These are phyloP conservation scores for Calvadosia cruxmelitensis DNA, from an alignment of 30 jellyfish, hydroid and myxozoan species.

Conservation along the genomic window DNA sequence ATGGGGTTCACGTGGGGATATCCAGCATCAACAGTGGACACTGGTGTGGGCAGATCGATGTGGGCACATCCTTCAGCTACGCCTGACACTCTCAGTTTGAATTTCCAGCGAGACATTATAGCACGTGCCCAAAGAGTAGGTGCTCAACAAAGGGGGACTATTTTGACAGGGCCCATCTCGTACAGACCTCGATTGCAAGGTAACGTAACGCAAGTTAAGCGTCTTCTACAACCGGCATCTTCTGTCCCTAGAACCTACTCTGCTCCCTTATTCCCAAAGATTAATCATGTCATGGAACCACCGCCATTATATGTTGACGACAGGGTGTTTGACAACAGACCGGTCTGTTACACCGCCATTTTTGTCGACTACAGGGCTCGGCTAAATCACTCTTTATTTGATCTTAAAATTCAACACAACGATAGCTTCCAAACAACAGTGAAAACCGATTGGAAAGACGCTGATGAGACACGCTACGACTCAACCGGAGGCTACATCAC, in stretches of 20 bases:
- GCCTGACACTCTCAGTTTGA: constrained; percentile 10
- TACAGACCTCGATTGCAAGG: constrained; percentile 8
- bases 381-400: constrained; percentile 53
- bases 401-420: constrained; percentile 22
- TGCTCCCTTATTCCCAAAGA: constrained; percentile 7
- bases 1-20: no score
- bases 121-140: neutral
- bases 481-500: constrained; percentile 58
- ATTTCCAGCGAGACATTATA: neutral
- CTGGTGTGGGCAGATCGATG: no score
- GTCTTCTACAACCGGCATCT: neutral
- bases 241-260: neutral
- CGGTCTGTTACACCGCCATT: constrained; percentile 80
- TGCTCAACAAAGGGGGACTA: neutral
- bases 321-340: neutral
- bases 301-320: neutral
- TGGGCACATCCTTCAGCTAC: no score
- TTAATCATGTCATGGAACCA: neutral
- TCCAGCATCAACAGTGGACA: no score
- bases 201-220: neutral
- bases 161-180: no score
- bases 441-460: constrained; percentile 56
- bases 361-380: constrained; percentile 27
- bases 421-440: constrained; percentile 24
- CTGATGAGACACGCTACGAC: constrained; percentile 60